Evolutionary conservation across 2,113 vertebrate genomes (phyloP), one percentile per base, ranked within the genome.

Genomic region (Microtus pennsylvanicus): DNA sequence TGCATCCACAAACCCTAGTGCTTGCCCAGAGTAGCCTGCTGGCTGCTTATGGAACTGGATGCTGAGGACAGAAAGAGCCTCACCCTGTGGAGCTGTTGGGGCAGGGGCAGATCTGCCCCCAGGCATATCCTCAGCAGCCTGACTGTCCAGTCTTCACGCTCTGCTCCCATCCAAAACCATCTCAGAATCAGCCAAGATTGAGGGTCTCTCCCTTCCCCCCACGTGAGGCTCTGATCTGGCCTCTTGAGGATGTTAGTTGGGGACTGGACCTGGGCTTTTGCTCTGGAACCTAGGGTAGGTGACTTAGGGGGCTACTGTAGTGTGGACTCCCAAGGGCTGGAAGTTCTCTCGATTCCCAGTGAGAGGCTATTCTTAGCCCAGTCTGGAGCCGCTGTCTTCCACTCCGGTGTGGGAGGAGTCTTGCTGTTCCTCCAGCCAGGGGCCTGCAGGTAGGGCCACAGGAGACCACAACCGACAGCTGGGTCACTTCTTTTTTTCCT

Each of bases 401-500:
- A 5, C 7, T 89, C 50, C 78, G 45, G 87, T 24, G 17, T 42
- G 24, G 70, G 72, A 24, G 35, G 38, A 30, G 72, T 45, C 21
- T n/a, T 42, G 33, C 21, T 67, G 3, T 28, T 38, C 63, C 38
- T 80, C 88, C 63, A 74, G 19, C 74, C 76, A 21, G 67, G 67
- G 12, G 61, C 70, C 81, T 74, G 45, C 3, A 1, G n/a, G 63
- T 12, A 42, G 76, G 22, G 30, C 96, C 81, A 78, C 83, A 0
- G 19, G 3, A 45, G 16, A 28, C 52, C 0, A 3, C 52, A 55
- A 16, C 52, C 16, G 80, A 75, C 93, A 94, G 86, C 88, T 80
- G 69, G 96, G 87, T 78, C 93, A 74, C 58, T 81, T 95, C 96
- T 96, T 77, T 92, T 92, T 92, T 96, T 97, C 91, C 97, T 94